phyloP scores from a whole-genome alignment of 2,113 vertebrate species.

The Oryzias curvinotus region DNA sequence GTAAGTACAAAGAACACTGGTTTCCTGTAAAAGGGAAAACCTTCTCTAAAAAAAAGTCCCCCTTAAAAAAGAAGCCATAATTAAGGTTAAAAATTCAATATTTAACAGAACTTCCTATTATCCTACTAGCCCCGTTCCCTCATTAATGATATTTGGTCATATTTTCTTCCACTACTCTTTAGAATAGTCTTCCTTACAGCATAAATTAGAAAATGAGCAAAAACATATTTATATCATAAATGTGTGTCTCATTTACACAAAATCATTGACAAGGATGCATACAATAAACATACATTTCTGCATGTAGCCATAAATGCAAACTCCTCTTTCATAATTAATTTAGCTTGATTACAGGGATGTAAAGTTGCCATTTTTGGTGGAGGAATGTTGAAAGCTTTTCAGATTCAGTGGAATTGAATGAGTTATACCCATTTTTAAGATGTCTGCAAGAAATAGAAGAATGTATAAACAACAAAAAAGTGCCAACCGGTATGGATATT shows the following conservation, averaged over 20 bases:
- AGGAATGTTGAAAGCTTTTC: conserved; percentile 30
- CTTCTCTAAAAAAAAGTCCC: too few species aligned
- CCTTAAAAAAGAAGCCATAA: neutral
- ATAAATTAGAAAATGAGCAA: conserved; percentile 34
- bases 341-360: conserved; percentile 52
- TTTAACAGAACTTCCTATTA: conserved; percentile 11
- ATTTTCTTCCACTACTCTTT: conserved; percentile 17
- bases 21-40: too few species aligned
- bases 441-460: conserved; percentile 11
- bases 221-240: conserved; percentile 27
- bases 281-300: conserved; percentile 2
- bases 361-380: conserved; percentile 31
- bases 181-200: conserved; percentile 33
- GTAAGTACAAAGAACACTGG: too few species aligned
- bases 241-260: conserved; percentile 25
- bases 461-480: neutral
- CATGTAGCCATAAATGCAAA: conserved; percentile 14
- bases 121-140: conserved; percentile 15
- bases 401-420: conserved; percentile 37
- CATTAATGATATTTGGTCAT: conserved; percentile 1
- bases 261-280: conserved; percentile 13
- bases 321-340: conserved; percentile 41
- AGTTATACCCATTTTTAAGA: conserved; percentile 50
- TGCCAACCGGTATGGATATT: too few species aligned
- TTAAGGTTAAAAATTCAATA: conserved; percentile 1